A percentile compares a stretch with the other conserved stretches of the same genome.
Evolutionary conservation across 1,140 invertebrate species (phyloP).

Genomic region (Helicoverpa armigera): DNA sequence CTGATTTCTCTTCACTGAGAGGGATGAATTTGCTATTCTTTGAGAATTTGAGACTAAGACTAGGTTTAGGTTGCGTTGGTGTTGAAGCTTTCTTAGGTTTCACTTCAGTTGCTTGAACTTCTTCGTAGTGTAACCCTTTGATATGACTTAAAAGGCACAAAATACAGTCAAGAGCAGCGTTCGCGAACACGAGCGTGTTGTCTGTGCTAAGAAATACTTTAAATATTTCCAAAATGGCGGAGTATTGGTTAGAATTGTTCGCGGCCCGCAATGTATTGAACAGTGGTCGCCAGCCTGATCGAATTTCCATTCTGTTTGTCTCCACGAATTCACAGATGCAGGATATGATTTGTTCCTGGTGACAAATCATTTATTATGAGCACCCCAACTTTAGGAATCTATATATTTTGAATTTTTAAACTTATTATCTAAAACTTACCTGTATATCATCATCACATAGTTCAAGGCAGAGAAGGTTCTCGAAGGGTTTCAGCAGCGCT

Average conservation of each 20-base stretch:
- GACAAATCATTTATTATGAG: slow-evolving; percentile 48
- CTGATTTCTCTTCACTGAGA: slow-evolving; percentile 80
- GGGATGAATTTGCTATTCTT: slow-evolving; percentile 83
- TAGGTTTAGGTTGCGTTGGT: slow-evolving; percentile 73
- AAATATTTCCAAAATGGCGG: slow-evolving; percentile 96
- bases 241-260: slow-evolving; percentile 89
- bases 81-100: slow-evolving; percentile 78
- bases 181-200: slow-evolving; percentile 96
- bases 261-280: slow-evolving; percentile 96
- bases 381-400: no score
- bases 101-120: slow-evolving; percentile 72
- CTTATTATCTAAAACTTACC: slow-evolving; percentile 81
- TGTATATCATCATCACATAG: slow-evolving; percentile 96
- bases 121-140: slow-evolving; percentile 86
- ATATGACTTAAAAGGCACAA: slow-evolving; percentile 93
- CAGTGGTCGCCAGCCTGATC: slow-evolving; percentile 96
- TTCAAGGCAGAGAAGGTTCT: slow-evolving; percentile 97
- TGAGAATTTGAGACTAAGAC: slow-evolving; percentile 78
- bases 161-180: slow-evolving; percentile 97
- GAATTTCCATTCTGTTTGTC: slow-evolving; percentile 95
- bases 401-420: no score
- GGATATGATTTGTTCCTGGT: slow-evolving; percentile 95
- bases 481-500: slow-evolving; percentile 97
- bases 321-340: slow-evolving; percentile 98
- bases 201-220: slow-evolving; percentile 96